Evolutionary conservation across 1,140 invertebrate genomes (phyloP), one percentile per base, ranked within the genome.

Genomic region (Microplitis demolitor): DNA sequence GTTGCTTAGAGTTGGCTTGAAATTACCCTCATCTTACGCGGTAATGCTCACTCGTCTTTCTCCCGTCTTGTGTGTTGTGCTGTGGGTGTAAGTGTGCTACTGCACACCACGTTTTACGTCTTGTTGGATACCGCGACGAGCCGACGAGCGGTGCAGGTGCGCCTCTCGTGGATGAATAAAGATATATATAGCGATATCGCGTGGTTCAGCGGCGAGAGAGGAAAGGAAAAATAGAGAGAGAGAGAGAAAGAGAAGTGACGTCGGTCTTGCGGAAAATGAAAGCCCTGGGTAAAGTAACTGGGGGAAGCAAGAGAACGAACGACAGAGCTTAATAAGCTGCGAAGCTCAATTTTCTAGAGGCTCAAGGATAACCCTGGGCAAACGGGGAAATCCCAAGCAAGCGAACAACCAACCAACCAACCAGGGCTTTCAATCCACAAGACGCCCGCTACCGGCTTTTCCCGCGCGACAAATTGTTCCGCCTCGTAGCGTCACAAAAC

Each of bases 201-300:
- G 39, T 45, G 39, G 39, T 6, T 45, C 39, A 45, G 6, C 39
- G 6, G 39, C 9, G 34, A 71, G 58, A 66, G 31, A 53, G 39
- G 13, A 53, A 4, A n/a, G 53, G 31, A 53, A 66, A 66, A 0
- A 66, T 24, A 34, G 33, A 53, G 24, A 66, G 8, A 24, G 54
- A 16, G 35, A 37, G 11, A 54, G 39, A 56, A 33, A 71, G 33
- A 54, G 51, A 16, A 67, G 39, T 54, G 66, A 56, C 53, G 64
- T 74, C 73, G 74, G 50, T 78, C 74, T 74, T 68, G 81, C 79
- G 78, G 79, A 81, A 83, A 83, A 82, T 80, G 80, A 80, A 78
- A 81, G 71, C 75, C 72, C 64, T 69, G n/a, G 58, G 56, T 39
- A 13, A 37, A 14, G 34, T 51, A 34, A 54, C 35, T n/a, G 33